phyloP scores from a whole-genome alignment of 2,113 vertebrate genomes.

The Nycticryphes semicollaris region DNA sequence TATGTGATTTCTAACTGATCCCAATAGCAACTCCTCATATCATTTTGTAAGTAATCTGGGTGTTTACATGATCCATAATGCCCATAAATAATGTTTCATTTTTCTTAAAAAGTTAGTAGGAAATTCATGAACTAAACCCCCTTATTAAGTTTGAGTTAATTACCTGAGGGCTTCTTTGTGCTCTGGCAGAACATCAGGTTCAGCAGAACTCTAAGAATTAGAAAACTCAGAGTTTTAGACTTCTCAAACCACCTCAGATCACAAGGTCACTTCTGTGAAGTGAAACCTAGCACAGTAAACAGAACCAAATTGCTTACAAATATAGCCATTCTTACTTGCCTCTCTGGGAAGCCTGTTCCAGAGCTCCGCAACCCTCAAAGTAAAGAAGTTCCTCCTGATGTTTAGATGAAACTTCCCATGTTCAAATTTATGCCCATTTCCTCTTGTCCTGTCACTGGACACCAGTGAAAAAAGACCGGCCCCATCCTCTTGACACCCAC shows the following conservation, averaged over 20 bases:
- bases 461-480: too few relatives aligned
- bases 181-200: background rate
- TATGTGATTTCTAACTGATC: background rate
- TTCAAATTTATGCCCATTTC: too few relatives aligned
- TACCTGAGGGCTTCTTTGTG: background rate
- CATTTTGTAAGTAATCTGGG: background rate
- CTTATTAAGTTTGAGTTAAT: background rate
- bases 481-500: too few relatives aligned
- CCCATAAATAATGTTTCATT: background rate
- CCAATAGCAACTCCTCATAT: background rate
- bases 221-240: background rate
- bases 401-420: too few relatives aligned
- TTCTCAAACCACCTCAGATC: background rate
- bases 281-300: background rate
- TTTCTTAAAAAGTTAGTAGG: background rate
- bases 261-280: background rate
- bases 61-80: background rate
- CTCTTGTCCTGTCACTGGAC: too few relatives aligned
- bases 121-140: background rate
- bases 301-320: background rate
- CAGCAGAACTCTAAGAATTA: background rate
- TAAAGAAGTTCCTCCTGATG: too few relatives aligned
- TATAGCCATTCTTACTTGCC: background rate
- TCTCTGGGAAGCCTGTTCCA: too few relatives aligned
- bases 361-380: too few relatives aligned